Evolutionary conservation across 2,888 invertebrate species (phyloP), one percentile per base, ranked within the genome.

Genomic region (Macaria notata): DNA sequence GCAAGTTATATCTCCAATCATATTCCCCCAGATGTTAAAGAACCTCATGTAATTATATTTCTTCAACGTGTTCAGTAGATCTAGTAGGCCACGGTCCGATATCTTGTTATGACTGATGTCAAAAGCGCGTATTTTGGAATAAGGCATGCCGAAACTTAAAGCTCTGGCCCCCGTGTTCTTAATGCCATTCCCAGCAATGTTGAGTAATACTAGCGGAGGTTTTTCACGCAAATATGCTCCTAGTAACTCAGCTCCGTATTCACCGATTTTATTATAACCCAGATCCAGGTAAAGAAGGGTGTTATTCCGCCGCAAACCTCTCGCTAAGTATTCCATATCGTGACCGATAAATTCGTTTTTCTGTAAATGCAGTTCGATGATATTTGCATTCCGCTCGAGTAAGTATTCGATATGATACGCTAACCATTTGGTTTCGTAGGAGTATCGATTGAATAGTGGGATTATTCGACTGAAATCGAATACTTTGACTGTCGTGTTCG

Each of bases 331-430:
- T 63, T 94, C 93, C 43, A 94, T 78, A 66, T 94, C 94, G 56
- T 94, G 94, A 0, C 93, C 92, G 9, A 90, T 87, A 39, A 94
- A 92, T 69, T 91, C 83, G 63, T 92, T 93, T 67, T 94, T 94
- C 71, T 93, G 93, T 31, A 93, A 75, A 77, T 93, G 92, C 8
- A 94, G 70, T 66, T 93, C 93, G 0, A 87, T 79, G 38, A 94
- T 79, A 3, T 79, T 81, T 43, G 66, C 67, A 46, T 91, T 91
- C 42, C 76, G 75, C 72, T 85, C 81, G 0, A 92, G 68, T 4
- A 92, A 67, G 49, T 78, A 81, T 67, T 90, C 90, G 0, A 92
- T 76, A 54, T 92, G 92, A 55, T 92, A 92, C 0, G 92, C 92
- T 1, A 93, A 72, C 85, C 88, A 90, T 78, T 87, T 89, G 0